Conservation (phyloP, 2,888 invertebrate genomes). For the Cosmia pyralina region DNA sequence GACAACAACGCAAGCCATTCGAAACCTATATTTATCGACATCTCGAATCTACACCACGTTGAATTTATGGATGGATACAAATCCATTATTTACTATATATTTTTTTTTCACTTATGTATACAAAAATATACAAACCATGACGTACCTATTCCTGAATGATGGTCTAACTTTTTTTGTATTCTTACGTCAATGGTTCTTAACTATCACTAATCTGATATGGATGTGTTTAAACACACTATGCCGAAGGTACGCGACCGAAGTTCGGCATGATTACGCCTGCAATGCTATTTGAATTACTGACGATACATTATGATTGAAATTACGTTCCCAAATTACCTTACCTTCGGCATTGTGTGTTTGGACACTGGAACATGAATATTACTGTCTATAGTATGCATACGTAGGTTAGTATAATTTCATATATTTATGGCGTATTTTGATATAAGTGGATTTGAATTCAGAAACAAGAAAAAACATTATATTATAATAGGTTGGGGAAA, state of each 20-base stretch:
- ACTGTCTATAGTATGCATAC: not conserved
- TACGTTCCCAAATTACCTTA: no score
- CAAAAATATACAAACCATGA: slow-evolving; percentile 7
- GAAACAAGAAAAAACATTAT: no score
- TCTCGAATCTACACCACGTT: not conserved
- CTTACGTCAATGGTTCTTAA: slow-evolving; percentile 30
- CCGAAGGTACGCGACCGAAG: no score
- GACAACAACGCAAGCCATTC: not conserved
- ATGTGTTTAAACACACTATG: no score
- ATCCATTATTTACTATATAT: slow-evolving; percentile 1
- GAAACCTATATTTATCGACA: slow-evolving; percentile 5
- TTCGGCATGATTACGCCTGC: no score
- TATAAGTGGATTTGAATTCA: not conserved
- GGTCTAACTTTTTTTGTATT: not conserved
- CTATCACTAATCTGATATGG: no score
- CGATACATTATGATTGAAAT: no score
- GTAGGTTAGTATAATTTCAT: not conserved
- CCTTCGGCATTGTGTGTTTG: no score
- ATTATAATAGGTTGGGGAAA: no score
- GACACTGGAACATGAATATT: no score
- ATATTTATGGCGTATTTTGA: not conserved
- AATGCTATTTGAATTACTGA: no score
- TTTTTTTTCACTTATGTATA: slow-evolving; percentile 10
- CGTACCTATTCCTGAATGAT: slow-evolving; percentile 7
- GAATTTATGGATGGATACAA: not conserved